Evolutionary conservation across 2,888 invertebrate species (phyloP), one percentile per base, ranked within the genome.

Genomic region (Eudemis profundana): DNA sequence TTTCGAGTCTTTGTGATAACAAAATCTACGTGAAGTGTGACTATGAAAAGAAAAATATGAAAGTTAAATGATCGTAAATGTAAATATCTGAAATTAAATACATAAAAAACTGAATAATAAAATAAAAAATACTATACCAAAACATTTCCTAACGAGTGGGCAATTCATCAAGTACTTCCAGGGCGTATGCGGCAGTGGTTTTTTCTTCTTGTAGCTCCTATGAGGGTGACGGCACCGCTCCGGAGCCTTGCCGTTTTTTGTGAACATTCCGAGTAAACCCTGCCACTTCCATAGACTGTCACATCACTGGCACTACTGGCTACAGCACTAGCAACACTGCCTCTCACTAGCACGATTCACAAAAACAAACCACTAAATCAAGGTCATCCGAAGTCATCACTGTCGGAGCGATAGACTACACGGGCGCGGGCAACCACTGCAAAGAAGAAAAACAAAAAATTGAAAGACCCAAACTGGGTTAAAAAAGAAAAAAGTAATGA

Each of bases 151-250:
- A 92, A 93, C 91, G 84, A 93, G 92, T 90, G 92, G 92, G 90
- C 93, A 93, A 93, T 91, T 92, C 92, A 93, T 93, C 92, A 93
- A 93, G 91, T 92, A 92, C 82, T 93, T 92, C 93, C 92, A 92
- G 82, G 93, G 92, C 75, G 93, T 91, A 78, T 92, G 91, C 70
- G 89, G 87, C 70, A 90, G 86, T 68, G 85, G 86, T 81, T 93
- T 92, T 88, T 92, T 93, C 89, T 89, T 92, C 85, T 89, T 91
- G 79, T 86, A 84, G 78, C 89, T 87, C 79, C 89, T 90, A 82
- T 87, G 81, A 75, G 83, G 81, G 75, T 85, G 87, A 65, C 82
- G 84, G 85, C 91, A 90, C 89, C 91, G 84, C 90, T 91, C 89
- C 77, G 88, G 87, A 85, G 88, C 82, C 86, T 86, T 87, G 82